Base-by-base conservation (phyloP, 2,113 vertebrate genomes). In the Daphoenositta chrysoptera region DNA sequence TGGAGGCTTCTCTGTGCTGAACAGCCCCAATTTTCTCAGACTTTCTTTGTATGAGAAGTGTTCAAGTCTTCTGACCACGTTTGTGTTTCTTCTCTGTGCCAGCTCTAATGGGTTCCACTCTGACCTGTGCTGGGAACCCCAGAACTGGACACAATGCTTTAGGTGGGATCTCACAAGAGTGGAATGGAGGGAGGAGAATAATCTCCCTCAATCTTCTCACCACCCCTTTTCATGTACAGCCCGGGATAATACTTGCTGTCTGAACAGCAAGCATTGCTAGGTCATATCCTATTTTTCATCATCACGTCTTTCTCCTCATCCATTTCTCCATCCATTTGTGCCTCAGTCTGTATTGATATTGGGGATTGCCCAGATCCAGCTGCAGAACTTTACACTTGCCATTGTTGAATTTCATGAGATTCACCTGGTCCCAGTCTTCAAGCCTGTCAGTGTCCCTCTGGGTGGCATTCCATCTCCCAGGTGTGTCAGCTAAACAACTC, bases 301-400 rank as follows among this genome's bases (percentile, higher is more conserved):
- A 4, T 6, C 7, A 37, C 44, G 8, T 70, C 15, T 37, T 63
- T 61, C 24, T 48, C 37, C 5, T 10, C 19, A 33, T 12, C 7
- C 9, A 6, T 47, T 4, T 61, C 9, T 69, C 42, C 45, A 24
- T n/a, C 18, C 4, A 2, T 26, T 60, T 5, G 6, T 13, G 2
- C 2, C 2, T 2, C 11, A 33, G 9, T 9, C 30, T 56, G 7
- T 68, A 56, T 2, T 63, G 30, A 51, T 30, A 26, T 0, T 22
- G 11, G 7, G 3, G 3, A 7, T 48, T 89, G 7, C 20, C 4
- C 8, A 9, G 5, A 44, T 4, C 2, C 28, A 44, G 7, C 8
- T 71, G 45, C 24, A 28, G 30, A 33, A 60, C 24, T 31, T 44
- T 31, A 9, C 13, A 54, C 15, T 33, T 76, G 21, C 4, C 18